phyloP scores from a whole-genome alignment of 2,888 invertebrate genomes.

The Limnephilus marmoratus region DNA sequence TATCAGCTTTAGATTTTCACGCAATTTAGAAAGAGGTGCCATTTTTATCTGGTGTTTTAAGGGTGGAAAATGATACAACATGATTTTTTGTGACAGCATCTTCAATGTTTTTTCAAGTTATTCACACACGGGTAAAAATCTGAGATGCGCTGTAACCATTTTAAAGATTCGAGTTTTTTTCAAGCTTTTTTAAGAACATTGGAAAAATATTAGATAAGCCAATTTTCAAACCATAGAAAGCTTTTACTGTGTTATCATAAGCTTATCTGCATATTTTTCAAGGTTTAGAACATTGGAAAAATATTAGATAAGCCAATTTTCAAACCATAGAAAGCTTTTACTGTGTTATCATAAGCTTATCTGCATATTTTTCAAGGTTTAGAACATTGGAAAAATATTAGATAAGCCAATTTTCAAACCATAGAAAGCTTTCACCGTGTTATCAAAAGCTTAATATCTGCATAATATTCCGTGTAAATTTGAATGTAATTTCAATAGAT shows the following conservation, averaged over 20 bases:
- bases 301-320: neutral
- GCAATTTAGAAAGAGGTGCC: neutral
- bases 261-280: neutral
- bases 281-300: neutral
- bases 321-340: neutral
- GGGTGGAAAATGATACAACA: neutral
- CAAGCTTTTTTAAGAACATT: neutral
- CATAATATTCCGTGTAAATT: neutral
- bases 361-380: neutral
- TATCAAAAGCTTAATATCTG: neutral
- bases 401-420: neutral
- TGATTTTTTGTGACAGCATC: neutral
- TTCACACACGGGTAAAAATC: neutral
- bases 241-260: neutral
- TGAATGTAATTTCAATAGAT: neutral
- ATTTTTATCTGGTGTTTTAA: neutral
- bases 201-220: neutral
- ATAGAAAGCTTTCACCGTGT: neutral
- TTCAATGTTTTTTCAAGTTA: neutral
- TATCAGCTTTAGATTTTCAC: neutral
- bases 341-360: neutral
- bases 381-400: neutral
- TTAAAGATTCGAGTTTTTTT: neutral
- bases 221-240: neutral
- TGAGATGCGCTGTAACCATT: no score